Percentiles rank a stretch among this genome's conserved stretches.
Conservation (phyloP, 2,797 vertebrate species). For the Gallinago solitaria region DNA sequence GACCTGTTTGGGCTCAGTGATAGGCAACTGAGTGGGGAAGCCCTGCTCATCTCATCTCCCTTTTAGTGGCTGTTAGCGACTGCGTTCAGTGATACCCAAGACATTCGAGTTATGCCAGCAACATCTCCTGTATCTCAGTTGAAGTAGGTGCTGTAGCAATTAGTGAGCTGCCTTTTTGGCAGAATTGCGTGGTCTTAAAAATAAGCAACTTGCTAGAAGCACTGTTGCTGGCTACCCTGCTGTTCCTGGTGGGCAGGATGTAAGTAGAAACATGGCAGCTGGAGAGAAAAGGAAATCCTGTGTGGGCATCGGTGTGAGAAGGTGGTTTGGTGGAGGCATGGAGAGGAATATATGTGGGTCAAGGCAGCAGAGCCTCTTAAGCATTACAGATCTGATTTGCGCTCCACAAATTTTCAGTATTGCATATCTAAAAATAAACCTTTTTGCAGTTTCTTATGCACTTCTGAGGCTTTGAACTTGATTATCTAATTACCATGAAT, state of each 20-base stretch:
- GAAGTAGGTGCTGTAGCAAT: not conserved
- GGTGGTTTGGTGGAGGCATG: not conserved
- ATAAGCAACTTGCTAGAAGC: not conserved
- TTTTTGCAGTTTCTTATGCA: not conserved
- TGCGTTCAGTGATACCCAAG: not conserved
- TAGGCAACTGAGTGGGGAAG: rapidly evolving
- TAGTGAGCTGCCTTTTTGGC: not conserved
- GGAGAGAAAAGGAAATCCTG: not conserved
- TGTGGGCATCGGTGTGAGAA: not conserved
- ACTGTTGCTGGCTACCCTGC: not conserved
- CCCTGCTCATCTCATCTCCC: not conserved
- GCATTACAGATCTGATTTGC: not conserved
- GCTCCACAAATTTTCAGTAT: not conserved
- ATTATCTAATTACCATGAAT: constrained; percentile 22
- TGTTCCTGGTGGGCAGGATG: not conserved
- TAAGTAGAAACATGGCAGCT: not conserved
- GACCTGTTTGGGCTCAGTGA: not conserved
- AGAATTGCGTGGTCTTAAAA: not conserved
- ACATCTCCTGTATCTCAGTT: not conserved
- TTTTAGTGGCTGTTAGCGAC: not conserved
- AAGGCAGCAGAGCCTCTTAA: not conserved
- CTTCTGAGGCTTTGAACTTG: constrained; percentile 18
- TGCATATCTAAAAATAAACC: constrained; percentile 29
- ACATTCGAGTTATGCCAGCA: not conserved
- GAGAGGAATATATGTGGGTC: not conserved